These are phyloP conservation scores for Esox masquinongy DNA, from an alignment of 2,797 vertebrate genomes.

Conservation along the genomic window DNA sequence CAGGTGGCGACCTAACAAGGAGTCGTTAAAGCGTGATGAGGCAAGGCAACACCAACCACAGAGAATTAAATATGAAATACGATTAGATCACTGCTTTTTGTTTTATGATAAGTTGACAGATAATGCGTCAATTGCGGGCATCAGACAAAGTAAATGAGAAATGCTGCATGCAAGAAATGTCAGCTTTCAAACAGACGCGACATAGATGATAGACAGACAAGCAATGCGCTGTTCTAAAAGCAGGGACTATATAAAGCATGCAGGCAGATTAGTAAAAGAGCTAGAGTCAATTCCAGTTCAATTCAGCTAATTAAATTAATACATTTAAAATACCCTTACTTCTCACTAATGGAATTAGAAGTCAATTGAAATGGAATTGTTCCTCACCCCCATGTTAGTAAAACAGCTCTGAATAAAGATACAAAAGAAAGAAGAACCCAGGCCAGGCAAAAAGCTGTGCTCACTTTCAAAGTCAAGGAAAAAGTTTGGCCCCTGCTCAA, in stretches of 20 bases:
- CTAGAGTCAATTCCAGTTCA: conserved; percentile 56
- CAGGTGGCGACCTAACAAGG: no score
- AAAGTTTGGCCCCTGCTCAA: conserved; percentile 93
- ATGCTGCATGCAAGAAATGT: neutral
- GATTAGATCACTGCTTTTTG: neutral
- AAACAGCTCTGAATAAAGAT: conserved; percentile 17
- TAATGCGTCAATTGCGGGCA: neutral
- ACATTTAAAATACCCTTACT: conserved; percentile 7
- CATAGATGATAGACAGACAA: neutral
- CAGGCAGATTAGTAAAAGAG: conserved; percentile 42
- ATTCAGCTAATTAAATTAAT: neutral
- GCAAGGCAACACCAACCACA: no score
- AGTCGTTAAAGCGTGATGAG: no score
- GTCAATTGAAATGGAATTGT: conserved; percentile 11
- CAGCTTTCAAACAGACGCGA: neutral
- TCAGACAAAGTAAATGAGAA: neutral
- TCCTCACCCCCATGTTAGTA: neutral
- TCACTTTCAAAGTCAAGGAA: conserved; percentile 98
- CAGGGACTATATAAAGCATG: conserved; percentile 29
- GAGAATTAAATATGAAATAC: neutral
- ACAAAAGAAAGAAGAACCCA: conserved; percentile 53
- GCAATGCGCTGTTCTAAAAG: neutral
- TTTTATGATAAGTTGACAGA: neutral
- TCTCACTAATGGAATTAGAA: neutral
- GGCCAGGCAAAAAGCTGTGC: conserved; percentile 77